phyloP scores from a whole-genome alignment of 1,140 invertebrate species.

The Ceratosolen fusciceps region DNA sequence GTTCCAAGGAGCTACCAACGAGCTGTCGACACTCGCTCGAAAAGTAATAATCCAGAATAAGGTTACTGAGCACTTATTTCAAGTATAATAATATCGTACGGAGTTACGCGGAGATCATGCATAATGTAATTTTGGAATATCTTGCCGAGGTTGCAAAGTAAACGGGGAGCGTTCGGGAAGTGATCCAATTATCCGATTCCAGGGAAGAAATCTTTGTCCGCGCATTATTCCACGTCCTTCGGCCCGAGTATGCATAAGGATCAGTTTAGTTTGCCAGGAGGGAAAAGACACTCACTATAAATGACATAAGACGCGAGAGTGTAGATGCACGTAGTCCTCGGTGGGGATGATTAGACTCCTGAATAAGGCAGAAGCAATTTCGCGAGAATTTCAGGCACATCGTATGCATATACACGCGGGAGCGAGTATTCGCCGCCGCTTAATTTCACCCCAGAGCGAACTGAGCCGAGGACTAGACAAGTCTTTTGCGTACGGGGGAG shows the following conservation, averaged over 20 bases:
- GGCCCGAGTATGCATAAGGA: background rate
- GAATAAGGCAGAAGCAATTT: conserved; percentile 68
- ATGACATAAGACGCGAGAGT: conserved; percentile 18
- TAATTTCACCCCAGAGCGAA: conserved; percentile 54
- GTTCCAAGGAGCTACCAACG: no score
- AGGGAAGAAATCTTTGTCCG: background rate
- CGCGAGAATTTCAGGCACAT: conserved; percentile 48
- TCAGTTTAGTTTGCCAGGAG: background rate
- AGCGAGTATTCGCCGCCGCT: conserved; percentile 49
- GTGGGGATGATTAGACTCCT: conserved; percentile 40
- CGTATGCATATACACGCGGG: conserved; percentile 52
- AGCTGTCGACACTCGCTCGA: no score
- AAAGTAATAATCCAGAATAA: no score
- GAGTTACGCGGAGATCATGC: no score
- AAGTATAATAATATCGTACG: no score
- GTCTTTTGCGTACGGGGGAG: conserved; percentile 21
- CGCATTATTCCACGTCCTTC: background rate
- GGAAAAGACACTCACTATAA: background rate
- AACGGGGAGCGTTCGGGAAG: background rate
- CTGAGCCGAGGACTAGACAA: conserved; percentile 7
- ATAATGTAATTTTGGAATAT: no score
- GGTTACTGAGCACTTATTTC: no score
- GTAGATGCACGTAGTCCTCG: background rate
- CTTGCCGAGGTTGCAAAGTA: background rate
- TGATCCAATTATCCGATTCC: background rate